Conservation (phyloP, 2,888 invertebrate species). For the Drosophila acutilabella region DNA sequence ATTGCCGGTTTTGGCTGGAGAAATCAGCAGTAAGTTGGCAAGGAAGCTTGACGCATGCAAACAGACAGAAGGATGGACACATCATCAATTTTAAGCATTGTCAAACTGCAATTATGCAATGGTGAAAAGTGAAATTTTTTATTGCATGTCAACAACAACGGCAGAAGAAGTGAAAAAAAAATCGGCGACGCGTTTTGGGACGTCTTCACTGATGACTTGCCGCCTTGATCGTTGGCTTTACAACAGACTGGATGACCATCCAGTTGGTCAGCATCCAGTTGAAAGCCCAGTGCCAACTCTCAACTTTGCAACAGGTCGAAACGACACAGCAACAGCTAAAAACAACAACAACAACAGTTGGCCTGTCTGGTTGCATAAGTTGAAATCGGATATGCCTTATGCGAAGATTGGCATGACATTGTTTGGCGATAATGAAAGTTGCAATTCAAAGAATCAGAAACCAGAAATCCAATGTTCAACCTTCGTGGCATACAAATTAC, state of each 20-base stretch:
- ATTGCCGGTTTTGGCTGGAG: conserved; percentile 67
- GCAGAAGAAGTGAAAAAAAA: conserved; percentile 18
- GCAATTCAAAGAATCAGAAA: conserved; percentile 32
- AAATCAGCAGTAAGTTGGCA: conserved; percentile 59
- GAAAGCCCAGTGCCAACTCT: conserved; percentile 62
- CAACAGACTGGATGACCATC: conserved; percentile 19
- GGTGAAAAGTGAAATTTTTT: conserved; percentile 77
- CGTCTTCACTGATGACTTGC: conserved; percentile 72
- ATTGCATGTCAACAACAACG: conserved; percentile 68
- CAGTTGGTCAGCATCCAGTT: conserved; percentile 53
- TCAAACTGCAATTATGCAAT: conserved; percentile 80
- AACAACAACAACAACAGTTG: conserved; percentile 3
- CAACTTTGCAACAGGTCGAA: conserved; percentile 74
- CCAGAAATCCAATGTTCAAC: conserved; percentile 17
- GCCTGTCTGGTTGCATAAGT: conserved; percentile 54
- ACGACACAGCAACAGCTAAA: not conserved
- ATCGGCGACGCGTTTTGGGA: conserved; percentile 51
- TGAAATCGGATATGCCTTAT: conserved; percentile 60
- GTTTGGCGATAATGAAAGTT: conserved; percentile 38
- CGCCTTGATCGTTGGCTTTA: conserved; percentile 24
- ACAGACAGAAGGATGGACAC: conserved; percentile 42
- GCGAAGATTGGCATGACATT: conserved; percentile 27
- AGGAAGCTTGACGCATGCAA: conserved; percentile 57
- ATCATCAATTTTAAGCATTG: conserved; percentile 80
- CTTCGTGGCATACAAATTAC: conserved; percentile 5